phyloP scores from a whole-genome alignment of 2,113 vertebrate genomes.

The Cygnus atratus region DNA sequence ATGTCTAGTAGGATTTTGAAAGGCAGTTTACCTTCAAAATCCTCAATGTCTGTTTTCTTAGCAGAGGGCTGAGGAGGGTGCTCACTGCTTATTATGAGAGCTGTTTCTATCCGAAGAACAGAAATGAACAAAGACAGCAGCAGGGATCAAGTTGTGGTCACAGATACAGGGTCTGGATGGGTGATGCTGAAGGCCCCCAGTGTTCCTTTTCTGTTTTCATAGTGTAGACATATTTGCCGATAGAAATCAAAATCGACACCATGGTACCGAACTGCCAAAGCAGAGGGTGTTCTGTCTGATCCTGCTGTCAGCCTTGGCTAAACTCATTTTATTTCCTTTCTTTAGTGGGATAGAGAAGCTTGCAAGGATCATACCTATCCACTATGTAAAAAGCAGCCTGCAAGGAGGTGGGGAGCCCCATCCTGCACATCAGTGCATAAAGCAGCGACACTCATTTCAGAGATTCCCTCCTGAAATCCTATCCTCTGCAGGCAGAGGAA shows the following conservation, averaged over 20 bases:
- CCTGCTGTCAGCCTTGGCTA: not conserved
- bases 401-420: fast-evolving
- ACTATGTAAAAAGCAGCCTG: not conserved
- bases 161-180: not conserved
- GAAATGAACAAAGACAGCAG: not conserved
- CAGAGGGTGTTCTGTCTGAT: not conserved
- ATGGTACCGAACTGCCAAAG: not conserved
- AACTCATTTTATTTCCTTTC: not conserved
- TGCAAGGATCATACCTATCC: not conserved
- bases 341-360: not conserved
- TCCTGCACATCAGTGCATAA: too few species aligned
- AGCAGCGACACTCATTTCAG: not conserved
- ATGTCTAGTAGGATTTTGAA: not conserved
- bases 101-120: not conserved
- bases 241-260: not conserved
- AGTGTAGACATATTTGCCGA: not conserved
- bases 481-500: not conserved
- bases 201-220: not conserved
- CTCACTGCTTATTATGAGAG: not conserved
- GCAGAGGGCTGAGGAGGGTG: not conserved
- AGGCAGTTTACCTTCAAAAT: not conserved
- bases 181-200: not conserved
- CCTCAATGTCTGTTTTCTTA: not conserved
- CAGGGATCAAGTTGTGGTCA: not conserved
- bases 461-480: not conserved